Evolutionary conservation across 2,113 vertebrate genomes (phyloP).

Genomic region (Carollia perspicillata): DNA sequence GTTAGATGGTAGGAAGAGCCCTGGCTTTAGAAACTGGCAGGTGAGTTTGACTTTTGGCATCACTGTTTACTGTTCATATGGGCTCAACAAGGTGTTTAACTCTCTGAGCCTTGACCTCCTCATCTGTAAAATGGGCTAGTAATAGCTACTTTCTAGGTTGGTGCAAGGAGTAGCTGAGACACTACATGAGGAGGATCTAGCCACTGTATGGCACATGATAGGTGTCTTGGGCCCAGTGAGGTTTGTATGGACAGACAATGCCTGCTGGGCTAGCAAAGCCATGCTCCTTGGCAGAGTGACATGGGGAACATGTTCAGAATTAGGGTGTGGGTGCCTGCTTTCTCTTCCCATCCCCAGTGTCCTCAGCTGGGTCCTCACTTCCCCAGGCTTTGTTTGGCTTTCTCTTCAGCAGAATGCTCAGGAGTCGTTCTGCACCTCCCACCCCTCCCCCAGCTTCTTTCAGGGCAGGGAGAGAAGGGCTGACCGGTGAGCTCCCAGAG

Average conservation of each 20-base stretch:
- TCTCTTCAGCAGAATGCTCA: not conserved
- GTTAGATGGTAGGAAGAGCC: not conserved
- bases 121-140: not conserved
- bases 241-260: not conserved
- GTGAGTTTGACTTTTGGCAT: not conserved
- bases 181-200: not conserved
- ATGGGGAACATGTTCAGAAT: not conserved
- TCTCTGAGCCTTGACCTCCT: not conserved
- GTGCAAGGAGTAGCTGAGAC: not conserved
- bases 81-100: not conserved
- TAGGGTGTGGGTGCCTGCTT: not conserved
- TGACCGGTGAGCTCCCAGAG: not conserved
- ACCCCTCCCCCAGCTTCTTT: not conserved
- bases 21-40: not conserved
- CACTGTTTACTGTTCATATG: not conserved
- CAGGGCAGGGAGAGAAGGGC: not conserved
- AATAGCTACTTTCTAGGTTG: not conserved
- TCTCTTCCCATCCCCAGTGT: not conserved
- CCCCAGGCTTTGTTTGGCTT: not conserved
- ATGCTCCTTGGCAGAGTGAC: not conserved
- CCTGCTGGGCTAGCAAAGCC: not conserved
- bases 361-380: not conserved
- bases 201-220: fast-evolving
- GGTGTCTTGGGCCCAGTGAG: not conserved
- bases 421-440: not conserved